Percentiles rank a stretch among this genome's conserved stretches.
Evolutionary conservation across 2,797 vertebrate genomes (phyloP).

Genomic region (Neopelma chrysocephalum): DNA sequence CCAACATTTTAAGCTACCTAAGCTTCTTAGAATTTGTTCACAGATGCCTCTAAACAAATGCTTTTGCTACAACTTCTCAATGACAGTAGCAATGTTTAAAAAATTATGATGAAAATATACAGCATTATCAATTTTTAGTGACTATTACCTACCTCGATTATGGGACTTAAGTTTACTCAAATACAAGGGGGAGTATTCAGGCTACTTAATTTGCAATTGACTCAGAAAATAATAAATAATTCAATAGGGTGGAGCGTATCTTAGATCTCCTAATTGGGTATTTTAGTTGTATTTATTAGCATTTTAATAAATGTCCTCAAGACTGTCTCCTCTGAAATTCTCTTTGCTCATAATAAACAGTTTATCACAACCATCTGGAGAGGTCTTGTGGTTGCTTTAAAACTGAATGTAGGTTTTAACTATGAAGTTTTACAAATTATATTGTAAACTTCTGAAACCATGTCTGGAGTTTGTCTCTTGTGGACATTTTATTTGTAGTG

Average conservation of each 20-base stretch:
- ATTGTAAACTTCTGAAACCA: not conserved
- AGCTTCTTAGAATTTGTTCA: not conserved
- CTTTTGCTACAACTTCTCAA: not conserved
- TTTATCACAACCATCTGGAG: not conserved
- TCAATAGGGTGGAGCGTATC: not conserved
- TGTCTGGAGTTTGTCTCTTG: not conserved
- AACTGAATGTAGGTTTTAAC: not conserved
- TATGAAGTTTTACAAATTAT: not conserved
- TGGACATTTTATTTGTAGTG: not conserved
- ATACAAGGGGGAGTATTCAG: not conserved
- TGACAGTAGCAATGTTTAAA: not conserved
- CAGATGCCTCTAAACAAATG: not conserved
- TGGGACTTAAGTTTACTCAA: not conserved
- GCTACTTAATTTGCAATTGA: not conserved
- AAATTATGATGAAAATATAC: not conserved
- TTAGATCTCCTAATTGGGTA: not conserved
- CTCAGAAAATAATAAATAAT: not conserved
- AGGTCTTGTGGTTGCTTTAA: not conserved
- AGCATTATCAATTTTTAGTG: not conserved
- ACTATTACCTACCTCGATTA: not conserved
- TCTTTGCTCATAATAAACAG: not conserved
- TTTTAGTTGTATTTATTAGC: not conserved
- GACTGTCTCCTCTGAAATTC: not conserved
- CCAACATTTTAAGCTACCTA: not conserved
- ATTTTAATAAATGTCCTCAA: not conserved